phyloP scores from a whole-genome alignment of 1,140 invertebrate genomes.

The Lordiphosa stackelbergi region DNA sequence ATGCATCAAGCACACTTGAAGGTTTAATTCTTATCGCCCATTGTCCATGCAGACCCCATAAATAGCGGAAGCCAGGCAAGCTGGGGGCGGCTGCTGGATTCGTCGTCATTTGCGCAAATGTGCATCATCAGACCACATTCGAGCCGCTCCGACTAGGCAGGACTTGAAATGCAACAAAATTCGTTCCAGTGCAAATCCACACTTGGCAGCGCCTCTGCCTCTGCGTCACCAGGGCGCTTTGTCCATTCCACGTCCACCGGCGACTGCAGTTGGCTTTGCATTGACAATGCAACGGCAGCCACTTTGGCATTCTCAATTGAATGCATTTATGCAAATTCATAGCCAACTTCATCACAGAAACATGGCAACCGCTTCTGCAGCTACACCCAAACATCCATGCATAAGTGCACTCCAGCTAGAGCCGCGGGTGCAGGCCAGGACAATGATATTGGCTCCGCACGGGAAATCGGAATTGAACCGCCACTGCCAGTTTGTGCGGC shows the following conservation, averaged over 20 bases:
- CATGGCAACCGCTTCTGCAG: slow-evolving; percentile 6
- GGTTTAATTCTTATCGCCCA: slow-evolving; percentile 57
- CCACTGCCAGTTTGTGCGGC: not conserved
- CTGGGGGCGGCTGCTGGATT: slow-evolving; percentile 1
- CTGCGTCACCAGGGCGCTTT: slow-evolving; percentile 21
- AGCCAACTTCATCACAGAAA: slow-evolving; percentile 41
- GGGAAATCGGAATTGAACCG: too few species aligned
- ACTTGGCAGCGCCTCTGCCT: not conserved
- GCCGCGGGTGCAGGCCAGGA: slow-evolving; percentile 17
- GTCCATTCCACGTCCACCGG: slow-evolving; percentile 17
- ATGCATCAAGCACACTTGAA: slow-evolving; percentile 36
- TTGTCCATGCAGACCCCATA: slow-evolving; percentile 47
- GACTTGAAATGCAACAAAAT: slow-evolving; percentile 34
- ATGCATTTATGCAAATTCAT: slow-evolving; percentile 57
- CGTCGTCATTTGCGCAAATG: slow-evolving; percentile 43
- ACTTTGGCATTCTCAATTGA: slow-evolving; percentile 46
- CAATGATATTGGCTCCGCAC: slow-evolving; percentile 8
- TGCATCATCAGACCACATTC: slow-evolving; percentile 26
- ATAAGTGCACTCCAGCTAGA: slow-evolving; percentile 1
- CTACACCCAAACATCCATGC: not conserved
- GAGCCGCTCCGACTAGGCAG: slow-evolving; percentile 29
- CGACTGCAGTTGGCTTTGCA: slow-evolving; percentile 19
- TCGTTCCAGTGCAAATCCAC: not conserved
- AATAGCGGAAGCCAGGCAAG: slow-evolving; percentile 25
- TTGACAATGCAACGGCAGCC: slow-evolving; percentile 27